Evolutionary conservation across 2,113 vertebrate genomes (phyloP), one percentile per base, ranked within the genome.

Genomic region (Poecile atricapillus): DNA sequence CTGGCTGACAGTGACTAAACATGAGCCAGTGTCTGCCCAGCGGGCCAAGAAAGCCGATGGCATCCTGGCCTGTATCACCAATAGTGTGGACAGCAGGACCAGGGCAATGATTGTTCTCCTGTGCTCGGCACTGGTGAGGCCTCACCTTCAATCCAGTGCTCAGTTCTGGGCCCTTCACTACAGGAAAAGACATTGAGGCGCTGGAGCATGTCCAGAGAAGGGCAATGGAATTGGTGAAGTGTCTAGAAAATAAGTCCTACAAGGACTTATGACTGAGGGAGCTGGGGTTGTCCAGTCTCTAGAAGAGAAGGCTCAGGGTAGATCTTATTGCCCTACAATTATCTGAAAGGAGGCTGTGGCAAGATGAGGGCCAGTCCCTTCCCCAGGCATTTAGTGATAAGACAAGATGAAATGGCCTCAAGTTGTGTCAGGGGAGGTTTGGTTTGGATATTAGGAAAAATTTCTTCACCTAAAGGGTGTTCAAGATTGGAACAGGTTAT

Each of bases 101-200:
- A 37, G 67, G 39, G 3, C 80, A 71, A 39, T 1, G 39, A 71
- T 14, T 83, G 46, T 52, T 25, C 21, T 16, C 56, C 67, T 52
- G 80, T 7, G 6, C 25, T 31, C 0, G 0, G 39, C 47, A 37
- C 25, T 5, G 68, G 13, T 9, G 39, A 27, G 56, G 39, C 13
- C 19, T 0, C 37, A 35, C 46, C 31, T 31, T 44, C 47, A 53
- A 19, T 31, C 13, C 39, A 44, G 31, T 31, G 37, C 17, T 17
- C 56, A 31, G 25, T 7, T 83, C 56, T 62, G 67, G 39, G 47
- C 13, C 5, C 8, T 39, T 83, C 67, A 37, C 8, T 44, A 0
- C 16, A 31, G 5, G 31, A 62, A 62, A 0, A 12, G 39, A 37
- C 46, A 44, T 0, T 31, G 47, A 71, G 43, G 43, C 2, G n/a